Conservation (phyloP, 2,113 vertebrate species). For the Atractosteus spatula region DNA sequence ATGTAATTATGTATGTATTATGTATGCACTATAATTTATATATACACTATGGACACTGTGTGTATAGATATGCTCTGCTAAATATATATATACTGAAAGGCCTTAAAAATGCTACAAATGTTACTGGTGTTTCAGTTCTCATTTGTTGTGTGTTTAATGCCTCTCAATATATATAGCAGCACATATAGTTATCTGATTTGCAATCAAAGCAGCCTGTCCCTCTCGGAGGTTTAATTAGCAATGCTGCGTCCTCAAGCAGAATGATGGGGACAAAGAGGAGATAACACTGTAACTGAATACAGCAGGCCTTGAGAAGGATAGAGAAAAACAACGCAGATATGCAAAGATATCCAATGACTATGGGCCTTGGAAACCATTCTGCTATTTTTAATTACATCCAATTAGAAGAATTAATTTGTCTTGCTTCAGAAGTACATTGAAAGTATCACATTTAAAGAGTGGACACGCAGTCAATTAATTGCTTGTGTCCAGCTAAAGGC, state of each 20-base stretch:
- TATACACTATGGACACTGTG: too few relatives aligned
- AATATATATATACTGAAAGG: too few relatives aligned
- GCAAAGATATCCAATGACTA: slow-evolving; percentile 37
- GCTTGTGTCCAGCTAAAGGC: slow-evolving; percentile 62
- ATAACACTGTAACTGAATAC: background rate
- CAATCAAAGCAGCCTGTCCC: slow-evolving; percentile 1
- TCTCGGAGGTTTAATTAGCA: slow-evolving; percentile 12
- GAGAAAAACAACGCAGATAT: slow-evolving; percentile 24
- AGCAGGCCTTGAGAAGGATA: background rate
- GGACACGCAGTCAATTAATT: slow-evolving; percentile 60
- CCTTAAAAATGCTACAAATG: too few relatives aligned
- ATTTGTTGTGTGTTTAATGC: too few relatives aligned
- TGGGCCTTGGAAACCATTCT: slow-evolving; percentile 47
- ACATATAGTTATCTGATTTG: background rate
- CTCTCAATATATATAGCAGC: too few relatives aligned
- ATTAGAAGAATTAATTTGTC: slow-evolving; percentile 65
- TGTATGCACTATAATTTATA: too few relatives aligned
- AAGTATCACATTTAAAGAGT: slow-evolving; percentile 63
- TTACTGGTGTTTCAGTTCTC: too few relatives aligned
- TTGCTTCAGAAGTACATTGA: slow-evolving; percentile 56
- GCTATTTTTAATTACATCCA: slow-evolving; percentile 62
- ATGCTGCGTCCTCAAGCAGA: background rate
- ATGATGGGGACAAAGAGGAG: background rate
- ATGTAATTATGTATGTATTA: too few relatives aligned
- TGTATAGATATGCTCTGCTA: too few relatives aligned